These are phyloP conservation scores for Lepidurus apus DNA, from an alignment of 1,140 invertebrate genomes.

Conservation along the genomic window DNA sequence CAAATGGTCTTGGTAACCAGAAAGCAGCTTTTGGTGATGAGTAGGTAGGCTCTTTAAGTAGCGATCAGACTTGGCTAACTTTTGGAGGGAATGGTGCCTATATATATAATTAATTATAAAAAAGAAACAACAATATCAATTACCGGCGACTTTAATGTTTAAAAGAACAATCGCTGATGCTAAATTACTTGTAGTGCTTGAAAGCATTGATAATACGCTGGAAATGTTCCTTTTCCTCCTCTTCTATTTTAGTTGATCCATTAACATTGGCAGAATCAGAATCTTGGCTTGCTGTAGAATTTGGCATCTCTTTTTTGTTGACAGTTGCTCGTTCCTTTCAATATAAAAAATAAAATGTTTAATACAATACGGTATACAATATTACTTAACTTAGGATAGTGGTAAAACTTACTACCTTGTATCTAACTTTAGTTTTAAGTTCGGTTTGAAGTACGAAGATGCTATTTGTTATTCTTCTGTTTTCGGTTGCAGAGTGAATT, in stretches of 20 bases:
- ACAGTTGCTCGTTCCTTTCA: too few species aligned
- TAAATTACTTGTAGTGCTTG: slow-evolving; percentile 65
- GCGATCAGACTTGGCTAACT: slow-evolving; percentile 65
- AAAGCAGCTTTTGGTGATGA: slow-evolving; percentile 67
- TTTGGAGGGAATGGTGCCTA: slow-evolving; percentile 46
- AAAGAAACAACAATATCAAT: slow-evolving; percentile 10
- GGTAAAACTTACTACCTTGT: too few species aligned
- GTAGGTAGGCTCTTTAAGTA: slow-evolving; percentile 67
- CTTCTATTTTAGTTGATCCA: slow-evolving; percentile 35
- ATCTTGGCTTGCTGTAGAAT: background rate
- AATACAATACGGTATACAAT: too few species aligned
- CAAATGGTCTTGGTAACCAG: slow-evolving; percentile 69
- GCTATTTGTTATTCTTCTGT: too few species aligned
- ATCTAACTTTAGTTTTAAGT: too few species aligned
- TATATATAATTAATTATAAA: slow-evolving; percentile 31
- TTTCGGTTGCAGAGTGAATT: too few species aligned
- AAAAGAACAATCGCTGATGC: slow-evolving; percentile 12
- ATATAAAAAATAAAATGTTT: too few species aligned
- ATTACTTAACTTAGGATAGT: too few species aligned
- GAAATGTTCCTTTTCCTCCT: slow-evolving; percentile 69
- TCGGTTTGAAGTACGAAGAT: too few species aligned
- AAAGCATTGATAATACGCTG: slow-evolving; percentile 70
- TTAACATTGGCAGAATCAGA: slow-evolving; percentile 26
- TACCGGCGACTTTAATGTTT: slow-evolving; percentile 22
- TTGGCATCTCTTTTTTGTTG: background rate